Evolutionary conservation across 2,113 vertebrate genomes (phyloP), one percentile per base, ranked within the genome.

Genomic region (Cynopterus brachyotis): DNA sequence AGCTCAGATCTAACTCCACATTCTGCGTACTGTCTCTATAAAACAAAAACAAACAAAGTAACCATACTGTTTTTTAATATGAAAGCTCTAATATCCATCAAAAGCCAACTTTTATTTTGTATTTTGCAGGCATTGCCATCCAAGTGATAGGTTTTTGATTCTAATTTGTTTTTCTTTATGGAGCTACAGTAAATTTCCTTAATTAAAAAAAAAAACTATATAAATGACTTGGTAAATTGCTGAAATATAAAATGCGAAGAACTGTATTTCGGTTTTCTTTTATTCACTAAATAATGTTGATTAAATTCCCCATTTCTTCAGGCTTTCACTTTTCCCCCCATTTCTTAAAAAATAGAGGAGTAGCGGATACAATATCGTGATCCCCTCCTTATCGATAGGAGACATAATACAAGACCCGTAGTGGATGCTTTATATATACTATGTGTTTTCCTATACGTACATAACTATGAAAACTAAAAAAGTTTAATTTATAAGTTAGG

Each of bases 231-330:
- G 50, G 9, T 12, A 89, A 90, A 78, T 73, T 42, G 35, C 6
- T 55, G 10, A 40, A 73, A 84, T 70, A 82, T 6, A 82, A 81
- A 93, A 72, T 60, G 15, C 72, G 35, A 91, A 85, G 32, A 88
- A 95, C 30, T 62, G 5, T 53, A 57, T 88, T 92, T 93, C 42
- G 55, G 7, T 93, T 91, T 96, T 69, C 67, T 70, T 91, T 86
- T 81, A 81, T 81, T 53, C 20, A 86, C 73, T 89, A 37, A 95
- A 37, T n/a, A 35, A 70, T 69, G 20, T 16, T 45, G 19, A 92
- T 53, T 92, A 67, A 85, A 78, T 57, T 50, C 22, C 42, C 17
- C 59, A 24, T 84, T 87, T 76, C 7, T 94, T 76, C 28, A 73
- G 32, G 32, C 9, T n/a, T 91, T 30, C 15, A 64, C 7, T 10